Evolutionary conservation across 2,797 vertebrate genomes (phyloP).

Genomic region (Muscicapa striata): DNA sequence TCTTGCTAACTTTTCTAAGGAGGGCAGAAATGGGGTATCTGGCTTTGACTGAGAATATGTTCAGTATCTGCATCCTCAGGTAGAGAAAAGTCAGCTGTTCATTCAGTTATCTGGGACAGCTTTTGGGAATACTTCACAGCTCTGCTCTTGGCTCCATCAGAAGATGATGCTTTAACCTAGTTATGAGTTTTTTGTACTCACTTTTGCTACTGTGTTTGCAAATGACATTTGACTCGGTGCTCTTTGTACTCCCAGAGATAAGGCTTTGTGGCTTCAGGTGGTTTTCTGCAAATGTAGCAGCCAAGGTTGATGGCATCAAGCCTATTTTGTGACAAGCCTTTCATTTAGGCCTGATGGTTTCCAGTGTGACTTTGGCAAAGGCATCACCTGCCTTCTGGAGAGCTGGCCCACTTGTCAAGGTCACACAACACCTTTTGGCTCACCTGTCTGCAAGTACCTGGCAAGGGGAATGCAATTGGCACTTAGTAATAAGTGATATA

Average conservation of each 20-base stretch:
- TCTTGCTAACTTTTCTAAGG: background rate
- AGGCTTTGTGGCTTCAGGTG: constrained; percentile 14
- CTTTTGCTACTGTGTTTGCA: background rate
- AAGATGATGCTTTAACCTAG: background rate
- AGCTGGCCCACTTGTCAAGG: constrained; percentile 34
- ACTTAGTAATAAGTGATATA: background rate
- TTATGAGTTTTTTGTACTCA: background rate
- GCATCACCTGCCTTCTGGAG: background rate
- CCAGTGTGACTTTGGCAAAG: constrained; percentile 39
- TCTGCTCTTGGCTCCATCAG: background rate
- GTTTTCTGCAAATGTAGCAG: constrained; percentile 24
- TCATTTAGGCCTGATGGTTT: constrained; percentile 32
- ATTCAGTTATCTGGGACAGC: background rate
- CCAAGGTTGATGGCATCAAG: background rate
- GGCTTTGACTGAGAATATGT: background rate
- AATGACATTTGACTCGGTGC: background rate
- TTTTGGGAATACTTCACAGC: background rate
- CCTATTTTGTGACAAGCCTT: constrained; percentile 32
- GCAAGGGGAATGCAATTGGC: constrained; percentile 8
- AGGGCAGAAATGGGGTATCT: background rate
- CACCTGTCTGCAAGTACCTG: background rate
- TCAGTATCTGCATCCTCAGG: background rate
- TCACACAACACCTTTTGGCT: constrained; percentile 33
- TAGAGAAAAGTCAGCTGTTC: background rate
- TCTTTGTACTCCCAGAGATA: background rate